Base-by-base conservation (phyloP, 2,113 vertebrate genomes). In the Cinclus cinclus region DNA sequence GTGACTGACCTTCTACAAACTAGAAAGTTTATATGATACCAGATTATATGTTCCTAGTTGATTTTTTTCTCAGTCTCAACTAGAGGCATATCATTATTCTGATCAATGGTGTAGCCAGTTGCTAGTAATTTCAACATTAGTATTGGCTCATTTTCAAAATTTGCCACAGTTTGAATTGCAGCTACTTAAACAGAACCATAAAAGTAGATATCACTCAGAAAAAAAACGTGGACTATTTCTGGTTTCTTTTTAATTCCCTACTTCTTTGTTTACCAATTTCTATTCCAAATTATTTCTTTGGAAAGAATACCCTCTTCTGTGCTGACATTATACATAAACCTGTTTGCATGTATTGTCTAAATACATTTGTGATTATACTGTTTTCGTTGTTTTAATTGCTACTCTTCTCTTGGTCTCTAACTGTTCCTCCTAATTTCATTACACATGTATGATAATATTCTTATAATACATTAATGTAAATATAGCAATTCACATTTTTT, bases 1-100 rank as follows among this genome's bases (percentile, higher is more conserved):
- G 58, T 78, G 89, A 74, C 87, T 90, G 79, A 84, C 92, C 92
- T 94, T 91, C 76, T 44, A 8, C 68, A 70, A 76, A 87, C 71
- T 53, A 55, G 46, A 47, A 90, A 47, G 50, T 52, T 52, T 52
- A 52, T 52, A 92, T 94, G 39, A 74, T 52, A 52, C 58, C 27
- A 60, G 56, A 63, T 63, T 76, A 25, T 68, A 41, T 62, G 39
- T 68, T 89, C 47, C 47, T 63, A 7, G 75, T 23, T 68, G 90
- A 46, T 93, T 83, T 91, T 77, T 84, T 82, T 69, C 87, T 90
- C 67, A 59, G 82, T 64, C 83, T 84, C 49, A 60, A 74, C 60
- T 81, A 82, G 52, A 92, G 68, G 74, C 42, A 19, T 35, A 16
- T 74, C 41, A 30, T 90, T 92, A 60, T 42, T 88, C 73, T 78